These are phyloP conservation scores for Cisticola juncidis DNA, from an alignment of 2,113 vertebrate species.

Conservation along the genomic window DNA sequence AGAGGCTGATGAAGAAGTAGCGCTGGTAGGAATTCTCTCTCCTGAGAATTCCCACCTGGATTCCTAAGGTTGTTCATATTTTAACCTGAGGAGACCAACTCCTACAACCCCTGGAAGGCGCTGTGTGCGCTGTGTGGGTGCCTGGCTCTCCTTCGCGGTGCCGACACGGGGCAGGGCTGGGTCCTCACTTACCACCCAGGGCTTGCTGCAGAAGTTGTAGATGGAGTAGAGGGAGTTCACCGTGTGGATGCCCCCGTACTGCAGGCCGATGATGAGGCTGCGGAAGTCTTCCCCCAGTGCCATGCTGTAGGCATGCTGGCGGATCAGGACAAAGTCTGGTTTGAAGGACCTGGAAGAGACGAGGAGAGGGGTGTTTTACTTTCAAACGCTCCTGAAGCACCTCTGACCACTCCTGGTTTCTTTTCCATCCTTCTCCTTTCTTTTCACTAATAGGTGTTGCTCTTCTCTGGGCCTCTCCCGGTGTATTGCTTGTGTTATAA, in stretches of 20 bases:
- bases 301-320: conserved; percentile 96
- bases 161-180: not conserved
- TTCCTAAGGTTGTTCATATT: not conserved
- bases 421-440: not conserved
- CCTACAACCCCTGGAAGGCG: not conserved
- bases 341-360: conserved; percentile 86
- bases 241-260: conserved; percentile 84
- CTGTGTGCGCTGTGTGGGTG: too few species aligned
- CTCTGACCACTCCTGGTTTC: not conserved
- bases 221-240: conserved; percentile 93
- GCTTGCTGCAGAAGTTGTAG: conserved; percentile 99
- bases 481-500: not conserved
- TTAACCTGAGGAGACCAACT: not conserved
- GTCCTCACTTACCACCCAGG: conserved; percentile 90
- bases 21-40: rapidly evolving
- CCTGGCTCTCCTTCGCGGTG: not conserved
- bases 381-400: not conserved
- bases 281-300: conserved; percentile 90
- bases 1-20: not conserved
- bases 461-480: not conserved
- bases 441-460: not conserved
- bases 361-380: not conserved
- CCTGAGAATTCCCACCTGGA: not conserved
- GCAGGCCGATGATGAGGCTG: conserved; percentile 90
- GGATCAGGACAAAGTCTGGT: conserved; percentile 90